These are phyloP conservation scores for Meta bourneti DNA, from an alignment of 2,888 invertebrate genomes.

Conservation along the genomic window DNA sequence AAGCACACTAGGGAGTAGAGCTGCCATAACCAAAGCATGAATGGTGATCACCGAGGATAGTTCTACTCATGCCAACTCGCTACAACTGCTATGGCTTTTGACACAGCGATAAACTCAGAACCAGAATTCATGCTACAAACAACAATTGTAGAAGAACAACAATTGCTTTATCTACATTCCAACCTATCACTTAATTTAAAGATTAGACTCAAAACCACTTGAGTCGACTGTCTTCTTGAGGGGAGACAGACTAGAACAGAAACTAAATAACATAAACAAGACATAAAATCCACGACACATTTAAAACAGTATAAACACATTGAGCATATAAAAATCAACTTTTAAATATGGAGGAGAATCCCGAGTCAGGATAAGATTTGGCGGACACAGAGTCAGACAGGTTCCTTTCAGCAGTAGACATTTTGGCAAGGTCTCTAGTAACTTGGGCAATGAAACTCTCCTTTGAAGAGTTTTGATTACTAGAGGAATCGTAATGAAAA, in stretches of 20 bases:
- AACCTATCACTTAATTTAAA: not conserved
- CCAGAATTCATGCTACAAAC: too few species aligned
- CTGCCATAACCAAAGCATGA: too few species aligned
- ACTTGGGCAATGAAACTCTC: slow-evolving; percentile 74
- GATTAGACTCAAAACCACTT: not conserved
- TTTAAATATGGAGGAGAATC: slow-evolving; percentile 50
- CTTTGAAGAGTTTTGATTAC: slow-evolving; percentile 1
- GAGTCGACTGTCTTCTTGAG: not conserved
- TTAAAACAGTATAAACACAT: not conserved
- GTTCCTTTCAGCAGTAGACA: slow-evolving; percentile 46
- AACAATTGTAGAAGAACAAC: not conserved
- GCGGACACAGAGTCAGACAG: slow-evolving; percentile 24
- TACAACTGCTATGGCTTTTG: too few species aligned
- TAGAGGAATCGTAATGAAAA: slow-evolving; percentile 1
- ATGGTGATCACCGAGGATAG: too few species aligned
- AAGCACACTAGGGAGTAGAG: too few species aligned
- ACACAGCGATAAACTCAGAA: too few species aligned
- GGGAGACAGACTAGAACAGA: not conserved
- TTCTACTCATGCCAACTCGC: too few species aligned
- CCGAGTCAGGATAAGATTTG: slow-evolving; percentile 43
- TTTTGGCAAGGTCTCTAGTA: slow-evolving; percentile 70
- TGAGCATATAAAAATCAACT: slow-evolving; percentile 36
- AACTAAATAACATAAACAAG: not conserved
- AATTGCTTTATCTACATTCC: not conserved
- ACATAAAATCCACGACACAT: not conserved